phyloP scores from a whole-genome alignment of 2,888 invertebrate genomes.

The Dione juno region DNA sequence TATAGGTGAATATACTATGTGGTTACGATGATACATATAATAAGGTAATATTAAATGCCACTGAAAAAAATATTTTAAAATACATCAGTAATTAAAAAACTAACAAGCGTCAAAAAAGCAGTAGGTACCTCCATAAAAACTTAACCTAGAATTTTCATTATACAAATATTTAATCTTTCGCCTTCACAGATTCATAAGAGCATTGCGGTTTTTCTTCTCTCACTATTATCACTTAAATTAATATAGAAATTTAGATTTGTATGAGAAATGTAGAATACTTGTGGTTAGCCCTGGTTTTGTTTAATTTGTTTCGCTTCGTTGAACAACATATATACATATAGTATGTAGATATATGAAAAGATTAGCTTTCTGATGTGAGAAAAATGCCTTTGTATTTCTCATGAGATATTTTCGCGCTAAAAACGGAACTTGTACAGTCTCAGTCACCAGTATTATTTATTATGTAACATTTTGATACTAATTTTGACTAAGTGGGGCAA shows the following conservation, averaged over 20 bases:
- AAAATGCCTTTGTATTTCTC: too few species aligned
- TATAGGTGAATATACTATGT: neutral
- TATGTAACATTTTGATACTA: too few species aligned
- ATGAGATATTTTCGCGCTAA: too few species aligned
- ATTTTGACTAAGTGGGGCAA: too few species aligned
- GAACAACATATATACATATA: neutral
- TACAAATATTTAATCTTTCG: slow-evolving; percentile 26
- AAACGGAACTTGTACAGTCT: too few species aligned
- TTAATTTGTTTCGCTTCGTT: neutral
- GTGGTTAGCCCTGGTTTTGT: slow-evolving; percentile 2
- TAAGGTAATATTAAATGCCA: neutral
- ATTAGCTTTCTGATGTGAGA: too few species aligned
- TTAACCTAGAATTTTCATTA: slow-evolving; percentile 13
- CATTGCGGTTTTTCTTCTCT: slow-evolving; percentile 1
- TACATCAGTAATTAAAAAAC: slow-evolving; percentile 6
- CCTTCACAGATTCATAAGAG: slow-evolving; percentile 22
- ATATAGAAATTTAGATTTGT: neutral
- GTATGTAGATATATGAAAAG: too few species aligned
- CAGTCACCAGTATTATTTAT: too few species aligned
- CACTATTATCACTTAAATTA: slow-evolving; percentile 12
- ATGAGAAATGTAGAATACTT: neutral
- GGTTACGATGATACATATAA: neutral
- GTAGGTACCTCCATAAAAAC: slow-evolving; percentile 6
- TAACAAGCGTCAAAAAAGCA: neutral
- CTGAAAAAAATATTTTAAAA: neutral